Evolutionary conservation across 2,888 invertebrate species (phyloP), one percentile per base, ranked within the genome.

Genomic region (Nomada hirtipes): DNA sequence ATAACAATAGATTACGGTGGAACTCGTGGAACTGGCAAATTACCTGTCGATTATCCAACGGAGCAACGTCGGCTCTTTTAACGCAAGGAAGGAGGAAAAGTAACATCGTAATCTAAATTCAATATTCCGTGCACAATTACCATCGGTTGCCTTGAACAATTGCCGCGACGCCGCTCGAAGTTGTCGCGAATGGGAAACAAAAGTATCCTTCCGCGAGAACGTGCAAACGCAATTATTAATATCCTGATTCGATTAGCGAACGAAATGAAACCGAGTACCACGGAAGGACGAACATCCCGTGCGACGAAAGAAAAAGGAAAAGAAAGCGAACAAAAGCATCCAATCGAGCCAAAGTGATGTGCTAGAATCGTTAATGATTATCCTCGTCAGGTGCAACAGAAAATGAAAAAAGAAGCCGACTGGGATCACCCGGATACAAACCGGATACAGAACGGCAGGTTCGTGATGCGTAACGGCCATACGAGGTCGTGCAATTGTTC

Each of bases 391-490:
- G 57, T 59, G 52, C 53, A 63, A 63, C 23, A 55, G 26, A 53
- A 82, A 71, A 75, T 36, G 36, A 36, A 36, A 36, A 36, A 71
- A 68, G 59, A 70, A 53, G n/a, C 72, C 10, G 63, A 55, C 72
- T 74, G 64, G 82, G 74, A 83, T 85, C 78, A 80, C 26, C 80
- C 79, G 82, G 70, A 83, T 60, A 65, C 68, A 10, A 85, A 71
- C 75, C 76, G 79, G 79, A 86, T 73, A 70, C 70, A 63, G 86
- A 85, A 78, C 86, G 63, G 77, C 68, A 65, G 77, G 69, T 84
- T 86, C 69, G 69, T 73, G 84, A 86, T 86, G 83, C 83, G 76
- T 84, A 84, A 86, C 84, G 86, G 68, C 81, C 78, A 76, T 69
- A 53, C 84, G 81, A 86, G 86, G 84, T 87, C 81, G 80, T 61